phyloP scores from a whole-genome alignment of 2,888 invertebrate genomes.

The Hydroisotoma schaefferi region DNA sequence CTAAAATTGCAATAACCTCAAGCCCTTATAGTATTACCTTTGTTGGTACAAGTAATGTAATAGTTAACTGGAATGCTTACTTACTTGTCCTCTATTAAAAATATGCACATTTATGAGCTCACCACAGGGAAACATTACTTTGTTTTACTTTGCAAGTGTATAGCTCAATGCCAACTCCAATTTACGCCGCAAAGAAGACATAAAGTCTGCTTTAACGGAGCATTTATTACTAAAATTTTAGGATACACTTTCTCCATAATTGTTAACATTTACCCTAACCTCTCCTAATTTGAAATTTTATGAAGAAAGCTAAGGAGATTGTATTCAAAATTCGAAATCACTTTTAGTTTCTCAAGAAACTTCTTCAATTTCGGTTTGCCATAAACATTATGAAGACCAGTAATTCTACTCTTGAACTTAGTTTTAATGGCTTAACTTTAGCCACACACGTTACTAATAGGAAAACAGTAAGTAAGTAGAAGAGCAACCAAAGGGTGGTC shows the following conservation, averaged over 20 bases:
- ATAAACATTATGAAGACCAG: conserved; percentile 2
- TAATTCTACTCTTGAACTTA: conserved; percentile 2
- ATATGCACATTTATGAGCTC: too few relatives aligned
- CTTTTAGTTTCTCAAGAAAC: conserved; percentile 1
- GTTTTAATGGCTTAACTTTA: conserved; percentile 4
- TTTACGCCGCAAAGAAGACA: too few relatives aligned
- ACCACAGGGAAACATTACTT: too few relatives aligned
- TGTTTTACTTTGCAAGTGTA: too few relatives aligned
- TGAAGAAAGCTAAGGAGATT: conserved; percentile 4
- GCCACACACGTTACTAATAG: not conserved
- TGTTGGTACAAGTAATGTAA: too few relatives aligned
- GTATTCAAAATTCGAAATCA: conserved; percentile 8
- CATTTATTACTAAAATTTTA: not conserved
- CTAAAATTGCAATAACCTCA: too few relatives aligned
- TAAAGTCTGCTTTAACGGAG: conserved; percentile 1
- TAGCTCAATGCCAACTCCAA: too few relatives aligned
- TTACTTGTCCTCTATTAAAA: too few relatives aligned
- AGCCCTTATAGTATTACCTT: too few relatives aligned
- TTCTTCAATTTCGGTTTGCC: conserved; percentile 6
- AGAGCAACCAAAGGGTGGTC: not conserved
- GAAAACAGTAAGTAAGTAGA: too few relatives aligned
- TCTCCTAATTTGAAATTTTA: conserved; percentile 10
- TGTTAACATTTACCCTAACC: conserved; percentile 7
- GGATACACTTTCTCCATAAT: not conserved
- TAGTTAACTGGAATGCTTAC: too few relatives aligned